phyloP scores from a whole-genome alignment of 2,888 invertebrate species.

The Nematopogon swammerdamellus region DNA sequence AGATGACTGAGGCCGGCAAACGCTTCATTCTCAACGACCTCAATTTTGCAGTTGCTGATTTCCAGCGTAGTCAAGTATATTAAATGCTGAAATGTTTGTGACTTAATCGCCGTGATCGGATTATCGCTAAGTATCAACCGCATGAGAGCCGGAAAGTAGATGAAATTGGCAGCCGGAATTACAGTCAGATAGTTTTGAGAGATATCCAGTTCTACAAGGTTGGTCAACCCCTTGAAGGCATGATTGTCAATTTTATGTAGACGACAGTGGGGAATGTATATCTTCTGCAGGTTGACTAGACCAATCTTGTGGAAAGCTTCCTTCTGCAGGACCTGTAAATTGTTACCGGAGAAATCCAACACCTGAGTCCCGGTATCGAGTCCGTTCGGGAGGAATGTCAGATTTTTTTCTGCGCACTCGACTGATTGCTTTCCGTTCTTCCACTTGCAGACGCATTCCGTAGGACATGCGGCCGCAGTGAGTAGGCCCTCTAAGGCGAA shows the following conservation, averaged over 20 bases:
- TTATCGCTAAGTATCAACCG: slow-evolving; percentile 77
- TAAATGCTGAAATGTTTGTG: slow-evolving; percentile 70
- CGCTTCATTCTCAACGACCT: slow-evolving; percentile 71
- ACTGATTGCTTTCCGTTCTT: slow-evolving; percentile 89
- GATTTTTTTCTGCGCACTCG: slow-evolving; percentile 77
- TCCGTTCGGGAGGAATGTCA: slow-evolving; percentile 73
- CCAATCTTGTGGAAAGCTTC: slow-evolving; percentile 77
- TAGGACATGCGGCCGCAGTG: slow-evolving; percentile 63
- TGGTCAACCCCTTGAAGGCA: slow-evolving; percentile 80
- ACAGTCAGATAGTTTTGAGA: slow-evolving; percentile 75
- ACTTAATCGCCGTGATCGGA: slow-evolving; percentile 71
- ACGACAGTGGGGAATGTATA: slow-evolving; percentile 76
- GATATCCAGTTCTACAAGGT: slow-evolving; percentile 85
- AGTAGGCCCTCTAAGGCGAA: slow-evolving; percentile 17
- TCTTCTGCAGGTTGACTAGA: slow-evolving; percentile 82
- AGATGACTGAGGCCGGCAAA: slow-evolving; percentile 78
- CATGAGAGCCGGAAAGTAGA: slow-evolving; percentile 78
- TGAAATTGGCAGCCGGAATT: slow-evolving; percentile 76
- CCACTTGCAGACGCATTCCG: slow-evolving; percentile 86
- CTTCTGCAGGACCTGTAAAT: slow-evolving; percentile 71
- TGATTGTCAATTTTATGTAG: slow-evolving; percentile 74
- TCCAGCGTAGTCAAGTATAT: slow-evolving; percentile 77
- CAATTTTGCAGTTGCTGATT: slow-evolving; percentile 76
- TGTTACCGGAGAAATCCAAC: slow-evolving; percentile 80
- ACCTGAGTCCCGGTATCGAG: slow-evolving; percentile 86